Evolutionary conservation across 2,113 vertebrate genomes (phyloP).

Genomic region (Phalacrocorax aristotelis): DNA sequence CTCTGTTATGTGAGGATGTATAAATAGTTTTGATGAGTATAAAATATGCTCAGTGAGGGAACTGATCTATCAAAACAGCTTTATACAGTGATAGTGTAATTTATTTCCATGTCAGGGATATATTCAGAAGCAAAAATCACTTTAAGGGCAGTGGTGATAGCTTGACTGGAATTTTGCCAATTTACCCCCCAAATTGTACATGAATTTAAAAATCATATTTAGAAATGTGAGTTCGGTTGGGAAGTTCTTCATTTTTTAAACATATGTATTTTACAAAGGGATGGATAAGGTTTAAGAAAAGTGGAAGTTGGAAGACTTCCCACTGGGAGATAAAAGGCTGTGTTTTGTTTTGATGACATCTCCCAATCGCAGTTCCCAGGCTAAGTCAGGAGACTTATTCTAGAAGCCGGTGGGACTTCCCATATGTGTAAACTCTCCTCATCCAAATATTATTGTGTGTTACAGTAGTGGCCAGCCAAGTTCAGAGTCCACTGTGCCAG

Average conservation of each 20-base stretch:
- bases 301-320: not conserved
- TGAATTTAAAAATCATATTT: not conserved
- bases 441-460: not conserved
- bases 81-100: not conserved
- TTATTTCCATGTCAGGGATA: conserved; percentile 21
- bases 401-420: conserved; percentile 19
- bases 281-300: not conserved
- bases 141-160: conserved; percentile 52
- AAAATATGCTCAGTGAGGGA: conserved; percentile 56
- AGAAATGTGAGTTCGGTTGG: not conserved
- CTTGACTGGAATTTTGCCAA: conserved; percentile 34
- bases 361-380: not conserved
- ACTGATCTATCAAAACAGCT: conserved; percentile 59
- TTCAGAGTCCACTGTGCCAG: not conserved
- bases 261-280: not conserved
- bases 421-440: not conserved
- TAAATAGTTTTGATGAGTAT: conserved; percentile 53
- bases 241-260: not conserved
- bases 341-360: conserved; percentile 11
- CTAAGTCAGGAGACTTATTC: not conserved
- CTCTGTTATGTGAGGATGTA: conserved; percentile 46
- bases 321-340: not conserved
- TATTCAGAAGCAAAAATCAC: conserved; percentile 59
- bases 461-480: not conserved
- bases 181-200: not conserved